phyloP scores from a whole-genome alignment of 2,113 vertebrate species.

The Pseudorhombus dupliciocellatus region DNA sequence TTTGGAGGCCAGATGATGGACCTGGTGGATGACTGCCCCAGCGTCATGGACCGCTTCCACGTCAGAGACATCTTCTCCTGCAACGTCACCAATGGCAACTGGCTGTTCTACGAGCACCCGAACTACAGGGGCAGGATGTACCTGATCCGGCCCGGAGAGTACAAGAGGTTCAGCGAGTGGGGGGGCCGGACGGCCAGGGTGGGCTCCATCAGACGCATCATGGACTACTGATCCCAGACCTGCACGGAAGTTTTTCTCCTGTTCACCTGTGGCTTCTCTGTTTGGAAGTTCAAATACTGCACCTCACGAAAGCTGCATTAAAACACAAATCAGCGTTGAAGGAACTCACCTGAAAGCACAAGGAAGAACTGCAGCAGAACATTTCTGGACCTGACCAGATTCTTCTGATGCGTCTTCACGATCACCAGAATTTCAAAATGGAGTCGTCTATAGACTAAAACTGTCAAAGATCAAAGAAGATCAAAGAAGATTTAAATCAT shows the following conservation, averaged over 20 bases:
- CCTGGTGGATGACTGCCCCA: slow-evolving; percentile 72
- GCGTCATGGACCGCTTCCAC: slow-evolving; percentile 66
- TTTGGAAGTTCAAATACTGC: not conserved
- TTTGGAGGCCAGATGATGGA: slow-evolving; percentile 76
- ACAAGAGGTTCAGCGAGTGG: slow-evolving; percentile 78
- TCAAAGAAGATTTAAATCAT: too few species aligned
- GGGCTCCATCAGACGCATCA: slow-evolving; percentile 75
- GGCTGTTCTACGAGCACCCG: slow-evolving; percentile 74
- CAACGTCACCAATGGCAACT: slow-evolving; percentile 72
- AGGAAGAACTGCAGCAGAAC: not conserved
- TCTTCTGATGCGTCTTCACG: too few species aligned
- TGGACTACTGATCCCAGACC: slow-evolving; percentile 45
- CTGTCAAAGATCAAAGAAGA: too few species aligned
- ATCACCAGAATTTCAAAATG: too few species aligned
- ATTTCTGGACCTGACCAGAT: too few species aligned
- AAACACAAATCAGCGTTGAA: too few species aligned
- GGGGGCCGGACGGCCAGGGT: slow-evolving; percentile 67
- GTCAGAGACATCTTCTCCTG: slow-evolving; percentile 73
- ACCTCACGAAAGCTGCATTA: not conserved
- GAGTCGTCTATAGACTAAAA: too few species aligned
- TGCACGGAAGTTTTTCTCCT: not conserved
- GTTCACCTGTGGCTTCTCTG: not conserved
- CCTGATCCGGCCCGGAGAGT: slow-evolving; percentile 72
- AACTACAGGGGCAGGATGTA: slow-evolving; percentile 76
- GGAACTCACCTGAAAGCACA: not conserved